These are phyloP conservation scores for Aldabrachelys gigantea DNA, from an alignment of 2,113 vertebrate genomes.

Conservation along the genomic window DNA sequence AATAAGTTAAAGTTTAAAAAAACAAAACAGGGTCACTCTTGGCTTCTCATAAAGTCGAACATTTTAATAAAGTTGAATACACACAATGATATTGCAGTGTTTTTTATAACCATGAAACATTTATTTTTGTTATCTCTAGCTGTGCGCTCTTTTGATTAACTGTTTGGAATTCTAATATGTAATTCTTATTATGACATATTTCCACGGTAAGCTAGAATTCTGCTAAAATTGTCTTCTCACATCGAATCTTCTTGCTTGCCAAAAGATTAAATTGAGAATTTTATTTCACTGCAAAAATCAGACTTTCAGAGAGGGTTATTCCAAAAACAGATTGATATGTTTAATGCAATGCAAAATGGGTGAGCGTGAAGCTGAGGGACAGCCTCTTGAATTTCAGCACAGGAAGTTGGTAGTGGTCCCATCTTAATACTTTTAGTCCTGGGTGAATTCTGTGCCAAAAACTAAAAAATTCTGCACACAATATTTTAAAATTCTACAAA, in stretches of 20 bases:
- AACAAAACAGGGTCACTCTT: background rate
- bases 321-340: background rate
- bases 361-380: background rate
- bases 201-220: background rate
- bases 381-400: background rate
- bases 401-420: background rate
- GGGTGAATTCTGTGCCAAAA: too few relatives aligned
- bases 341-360: background rate
- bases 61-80: background rate
- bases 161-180: background rate
- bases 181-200: background rate
- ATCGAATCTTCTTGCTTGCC: background rate
- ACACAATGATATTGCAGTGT: background rate
- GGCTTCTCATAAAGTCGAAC: background rate
- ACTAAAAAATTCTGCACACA: too few relatives aligned
- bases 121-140: background rate
- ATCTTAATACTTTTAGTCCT: too few relatives aligned
- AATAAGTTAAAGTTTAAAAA: background rate
- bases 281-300: background rate
- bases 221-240: background rate
- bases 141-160: background rate
- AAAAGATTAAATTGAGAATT: background rate
- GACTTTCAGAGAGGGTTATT: background rate
- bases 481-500: too few relatives aligned
- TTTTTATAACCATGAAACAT: background rate